Evolutionary conservation across 2,797 vertebrate species (phyloP).

Genomic region (Siniperca undulata): DNA sequence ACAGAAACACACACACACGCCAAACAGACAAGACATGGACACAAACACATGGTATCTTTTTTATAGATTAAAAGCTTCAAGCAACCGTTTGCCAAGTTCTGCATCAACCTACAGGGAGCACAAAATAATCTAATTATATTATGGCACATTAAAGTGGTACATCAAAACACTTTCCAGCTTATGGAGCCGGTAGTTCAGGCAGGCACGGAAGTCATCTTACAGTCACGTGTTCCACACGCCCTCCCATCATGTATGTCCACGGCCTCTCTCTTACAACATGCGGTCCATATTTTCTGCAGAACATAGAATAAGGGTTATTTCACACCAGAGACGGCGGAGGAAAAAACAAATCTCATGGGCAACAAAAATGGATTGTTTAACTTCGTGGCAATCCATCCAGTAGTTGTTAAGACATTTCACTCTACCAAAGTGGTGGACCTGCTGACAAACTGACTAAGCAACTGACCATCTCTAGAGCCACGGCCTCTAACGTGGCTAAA

Average conservation of each 20-base stretch:
- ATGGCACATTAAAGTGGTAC: neutral
- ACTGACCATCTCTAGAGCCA: neutral
- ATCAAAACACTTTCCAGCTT: neutral
- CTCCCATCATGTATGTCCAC: too few species aligned
- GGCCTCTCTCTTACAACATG: too few species aligned
- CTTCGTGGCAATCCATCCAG: neutral
- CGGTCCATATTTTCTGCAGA: too few species aligned
- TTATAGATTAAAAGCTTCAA: conserved; percentile 35
- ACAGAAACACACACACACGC: conserved; percentile 22
- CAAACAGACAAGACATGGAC: neutral
- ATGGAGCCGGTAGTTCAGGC: neutral
- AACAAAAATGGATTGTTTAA: neutral
- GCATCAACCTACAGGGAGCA: conserved; percentile 19
- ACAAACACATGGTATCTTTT: conserved; percentile 10
- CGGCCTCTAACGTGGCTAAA: neutral
- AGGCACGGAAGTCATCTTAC: neutral
- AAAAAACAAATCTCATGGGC: too few species aligned
- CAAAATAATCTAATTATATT: neutral
- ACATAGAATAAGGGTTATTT: too few species aligned
- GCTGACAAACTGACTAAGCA: neutral
- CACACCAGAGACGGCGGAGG: too few species aligned
- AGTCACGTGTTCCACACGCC: neutral
- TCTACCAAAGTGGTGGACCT: neutral
- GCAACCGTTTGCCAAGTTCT: conserved; percentile 18
- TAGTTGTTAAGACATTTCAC: neutral